A percentile compares a stretch with the other conserved stretches of the same genome.
phyloP scores from a whole-genome alignment of 2,888 invertebrate genomes.

The Erebia ligea region DNA sequence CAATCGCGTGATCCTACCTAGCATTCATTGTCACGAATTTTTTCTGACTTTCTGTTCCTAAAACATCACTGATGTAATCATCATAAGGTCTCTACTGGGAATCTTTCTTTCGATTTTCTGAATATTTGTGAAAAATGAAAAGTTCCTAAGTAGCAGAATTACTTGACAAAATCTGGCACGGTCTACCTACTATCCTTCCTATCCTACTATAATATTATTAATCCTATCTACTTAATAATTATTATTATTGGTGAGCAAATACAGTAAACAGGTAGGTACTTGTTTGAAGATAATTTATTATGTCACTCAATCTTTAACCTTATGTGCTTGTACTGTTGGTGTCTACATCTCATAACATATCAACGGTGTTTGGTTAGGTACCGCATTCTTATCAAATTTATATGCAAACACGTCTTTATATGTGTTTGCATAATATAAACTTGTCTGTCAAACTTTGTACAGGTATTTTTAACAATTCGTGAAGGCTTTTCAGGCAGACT shows the following conservation, averaged over 20 bases:
- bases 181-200: too few species aligned
- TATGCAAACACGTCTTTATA: background rate
- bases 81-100: background rate
- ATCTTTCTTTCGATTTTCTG: background rate
- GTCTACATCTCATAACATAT: constrained; percentile 1
- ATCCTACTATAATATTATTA: too few species aligned
- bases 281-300: background rate
- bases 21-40: constrained; percentile 46
- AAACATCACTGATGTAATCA: constrained; percentile 4
- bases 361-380: background rate
- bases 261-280: background rate
- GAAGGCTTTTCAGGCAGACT: too few species aligned
- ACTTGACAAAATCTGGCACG: too few species aligned
- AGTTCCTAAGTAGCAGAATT: background rate
- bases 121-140: background rate
- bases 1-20: constrained; percentile 75
- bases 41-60: constrained; percentile 38
- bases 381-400: background rate
- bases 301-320: constrained; percentile 6
- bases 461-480: too few species aligned
- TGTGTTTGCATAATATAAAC: background rate
- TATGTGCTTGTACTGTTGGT: constrained; percentile 2
- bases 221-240: too few species aligned
- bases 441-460: too few species aligned
- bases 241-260: too few species aligned